Percentiles rank a stretch among this genome's conserved stretches.
phyloP scores from a whole-genome alignment of 37 sponge, comb jelly and placozoan genomes.

The Mnemiopsis leidyi region DNA sequence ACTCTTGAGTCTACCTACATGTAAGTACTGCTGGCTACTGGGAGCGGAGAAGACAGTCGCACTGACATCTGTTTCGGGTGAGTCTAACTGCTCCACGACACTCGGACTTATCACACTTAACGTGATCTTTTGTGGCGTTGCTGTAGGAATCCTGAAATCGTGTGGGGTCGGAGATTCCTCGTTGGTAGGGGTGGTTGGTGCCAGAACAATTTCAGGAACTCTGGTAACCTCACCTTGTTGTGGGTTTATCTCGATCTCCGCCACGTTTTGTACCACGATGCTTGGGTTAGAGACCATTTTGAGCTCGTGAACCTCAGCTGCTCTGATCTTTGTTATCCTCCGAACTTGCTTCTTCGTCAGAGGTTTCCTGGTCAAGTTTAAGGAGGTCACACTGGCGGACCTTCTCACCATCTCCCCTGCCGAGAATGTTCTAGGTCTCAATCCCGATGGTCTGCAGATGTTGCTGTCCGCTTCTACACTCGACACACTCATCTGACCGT shows the following conservation, averaged over 20 bases:
- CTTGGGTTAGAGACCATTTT: not conserved
- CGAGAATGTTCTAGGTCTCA: not conserved
- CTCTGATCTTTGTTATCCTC: not conserved
- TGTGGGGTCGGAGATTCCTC: not conserved
- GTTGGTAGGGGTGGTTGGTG: not conserved
- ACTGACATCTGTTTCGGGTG: not conserved
- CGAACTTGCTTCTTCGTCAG: not conserved
- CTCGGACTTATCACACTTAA: not conserved
- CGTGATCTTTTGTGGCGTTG: not conserved
- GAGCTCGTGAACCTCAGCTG: not conserved
- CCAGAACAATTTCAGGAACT: not conserved
- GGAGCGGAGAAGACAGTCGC: not conserved
- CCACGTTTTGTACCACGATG: not conserved
- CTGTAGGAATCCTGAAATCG: not conserved
- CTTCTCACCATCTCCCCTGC: not conserved
- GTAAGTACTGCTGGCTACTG: not conserved
- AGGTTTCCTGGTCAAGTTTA: not conserved
- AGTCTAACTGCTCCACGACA: not conserved
- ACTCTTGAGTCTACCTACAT: not conserved
- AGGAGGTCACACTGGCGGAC: not conserved
- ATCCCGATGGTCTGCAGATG: not conserved
- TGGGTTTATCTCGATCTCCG: not conserved
- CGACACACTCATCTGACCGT: not conserved
- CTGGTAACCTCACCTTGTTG: not conserved
- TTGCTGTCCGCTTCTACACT: not conserved